Base-by-base conservation (phyloP, 2,113 vertebrate genomes). In the Ceratotherium simum region DNA sequence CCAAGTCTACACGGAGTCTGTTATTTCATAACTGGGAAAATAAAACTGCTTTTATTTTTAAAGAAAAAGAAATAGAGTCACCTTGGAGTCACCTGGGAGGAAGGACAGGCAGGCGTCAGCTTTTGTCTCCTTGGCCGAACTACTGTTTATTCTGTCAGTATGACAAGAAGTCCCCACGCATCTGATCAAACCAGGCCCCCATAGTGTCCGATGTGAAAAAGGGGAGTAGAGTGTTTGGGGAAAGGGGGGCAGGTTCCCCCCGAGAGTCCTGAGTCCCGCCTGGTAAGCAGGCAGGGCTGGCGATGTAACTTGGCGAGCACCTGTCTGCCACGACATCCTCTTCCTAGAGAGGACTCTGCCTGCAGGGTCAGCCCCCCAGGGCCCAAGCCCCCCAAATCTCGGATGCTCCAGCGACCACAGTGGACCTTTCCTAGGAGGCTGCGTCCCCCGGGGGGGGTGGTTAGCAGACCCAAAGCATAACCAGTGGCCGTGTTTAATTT, bases 191-290 rank as follows among this genome's bases (percentile, higher is more conserved):
- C 23, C 17, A n/a, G 54, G 31, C 76, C 48, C 75, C 72, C 42
- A 5, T 0, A 0, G 54, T 16, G 14, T 42, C 29, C 27, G 48
- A 29, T n/a, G 7, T 1, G 7, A 42, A 10, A 58, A 75, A 75
- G 17, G 39, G 48, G 36, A 20, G 67, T 8, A 0, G 36, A 0
- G 3, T 17, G 42, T 36, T 14, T 39, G 0, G 10, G 91, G 70
- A 39, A 25, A 9, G 16, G 1, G 27, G 46, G 27, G 3, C 0
- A 5, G 21, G 58, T 33, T 11, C 33, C 54, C 67, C 75, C 11
- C n/a, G 33, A 1, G 9, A 48, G n/a, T 2, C 1, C 3, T 1
- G 0, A 21, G 36, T 21, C 33, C 1, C 18, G 72, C 12, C 48
- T n/a, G 36, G 56, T 27, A 72, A 51, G 27, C 67, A 25, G 72